Percentiles rank a stretch among this genome's conserved stretches.
Conservation (phyloP, 2,888 invertebrate genomes). For the Didymodactylos carnosus region DNA sequence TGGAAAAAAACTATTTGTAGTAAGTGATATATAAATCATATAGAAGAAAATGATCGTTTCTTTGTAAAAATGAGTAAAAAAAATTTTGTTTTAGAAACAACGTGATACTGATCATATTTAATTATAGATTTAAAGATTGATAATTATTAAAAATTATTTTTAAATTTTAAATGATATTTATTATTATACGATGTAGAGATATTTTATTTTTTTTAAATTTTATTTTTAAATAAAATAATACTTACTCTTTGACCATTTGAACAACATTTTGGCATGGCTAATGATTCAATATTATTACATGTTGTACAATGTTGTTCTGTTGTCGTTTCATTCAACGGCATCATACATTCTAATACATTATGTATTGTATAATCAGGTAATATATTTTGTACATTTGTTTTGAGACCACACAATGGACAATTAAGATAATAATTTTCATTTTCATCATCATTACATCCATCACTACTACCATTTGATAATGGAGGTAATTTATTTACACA, state of each 20-base stretch:
- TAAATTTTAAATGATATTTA: too few relatives aligned
- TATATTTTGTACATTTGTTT: neutral
- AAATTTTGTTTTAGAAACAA: too few relatives aligned
- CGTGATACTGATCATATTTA: too few relatives aligned
- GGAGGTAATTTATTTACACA: conserved; percentile 49
- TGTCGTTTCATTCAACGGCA: neutral
- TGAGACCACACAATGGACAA: conserved; percentile 36
- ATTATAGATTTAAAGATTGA: too few relatives aligned
- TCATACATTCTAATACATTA: neutral
- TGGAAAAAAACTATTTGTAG: too few relatives aligned
- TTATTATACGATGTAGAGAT: too few relatives aligned
- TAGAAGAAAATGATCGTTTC: too few relatives aligned
- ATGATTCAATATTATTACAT: conserved; percentile 75
- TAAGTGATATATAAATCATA: too few relatives aligned
- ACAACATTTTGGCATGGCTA: conserved; percentile 73
- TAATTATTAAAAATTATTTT: too few relatives aligned
- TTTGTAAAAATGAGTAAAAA: too few relatives aligned
- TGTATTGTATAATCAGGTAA: neutral
- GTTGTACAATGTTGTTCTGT: conserved; percentile 54
- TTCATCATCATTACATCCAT: conserved; percentile 41
- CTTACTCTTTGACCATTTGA: conserved; percentile 74
- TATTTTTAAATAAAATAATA: conserved; percentile 41
- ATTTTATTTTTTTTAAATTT: conserved; percentile 40
- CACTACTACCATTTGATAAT: conserved; percentile 45
- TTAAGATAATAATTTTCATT: too few relatives aligned